phyloP scores from a whole-genome alignment of 1,140 invertebrate genomes.

The Drosophila truncata region DNA sequence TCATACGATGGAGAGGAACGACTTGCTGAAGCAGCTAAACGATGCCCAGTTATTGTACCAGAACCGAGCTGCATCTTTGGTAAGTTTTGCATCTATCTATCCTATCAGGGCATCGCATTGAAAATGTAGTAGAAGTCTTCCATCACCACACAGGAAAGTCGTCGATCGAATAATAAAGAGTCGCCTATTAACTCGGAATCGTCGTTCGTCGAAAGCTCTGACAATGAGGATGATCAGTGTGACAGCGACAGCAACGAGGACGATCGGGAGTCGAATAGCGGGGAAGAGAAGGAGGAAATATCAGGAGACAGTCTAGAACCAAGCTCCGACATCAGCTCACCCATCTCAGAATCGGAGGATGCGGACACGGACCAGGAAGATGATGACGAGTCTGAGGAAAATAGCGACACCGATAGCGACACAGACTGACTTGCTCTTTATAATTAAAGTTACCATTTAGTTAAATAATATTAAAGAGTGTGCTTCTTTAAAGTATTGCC shows the following conservation, averaged over 20 bases:
- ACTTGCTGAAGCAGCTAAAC: constrained; percentile 61
- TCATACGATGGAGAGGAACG: constrained; percentile 72
- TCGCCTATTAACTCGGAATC: constrained; percentile 5
- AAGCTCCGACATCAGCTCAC: constrained; percentile 2
- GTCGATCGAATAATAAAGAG: background rate
- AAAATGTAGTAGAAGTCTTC: too few species aligned
- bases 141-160: background rate
- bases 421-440: constrained; percentile 13
- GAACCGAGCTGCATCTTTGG: constrained; percentile 5
- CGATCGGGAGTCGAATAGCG: constrained; percentile 4
- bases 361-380: constrained; percentile 19
- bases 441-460: constrained; percentile 8
- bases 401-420: constrained; percentile 21
- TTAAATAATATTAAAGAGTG: constrained; percentile 5
- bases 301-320: constrained; percentile 4
- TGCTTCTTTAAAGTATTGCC: background rate
- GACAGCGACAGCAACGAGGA: constrained; percentile 16
- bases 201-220: background rate
- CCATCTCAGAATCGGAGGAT: constrained; percentile 12
- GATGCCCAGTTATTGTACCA: constrained; percentile 40
- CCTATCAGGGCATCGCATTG: background rate
- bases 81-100: constrained; percentile 9
- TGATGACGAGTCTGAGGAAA: constrained; percentile 20
- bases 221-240: background rate
- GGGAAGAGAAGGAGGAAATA: background rate